phyloP scores from a whole-genome alignment of 2,113 vertebrate genomes.

The Tachysurus vachellii region DNA sequence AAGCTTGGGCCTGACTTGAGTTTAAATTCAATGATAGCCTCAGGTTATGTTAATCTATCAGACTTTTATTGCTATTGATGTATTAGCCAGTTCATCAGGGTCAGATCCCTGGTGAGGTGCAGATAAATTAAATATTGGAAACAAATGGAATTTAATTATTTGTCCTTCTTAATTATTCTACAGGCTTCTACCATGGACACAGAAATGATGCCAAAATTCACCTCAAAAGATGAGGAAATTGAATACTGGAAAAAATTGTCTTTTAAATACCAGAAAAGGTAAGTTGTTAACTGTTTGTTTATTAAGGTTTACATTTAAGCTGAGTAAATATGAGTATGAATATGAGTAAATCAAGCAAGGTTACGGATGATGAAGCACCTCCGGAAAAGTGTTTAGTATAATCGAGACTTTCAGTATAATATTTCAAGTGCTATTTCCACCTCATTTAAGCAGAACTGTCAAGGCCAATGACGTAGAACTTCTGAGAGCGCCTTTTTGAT shows the following conservation, averaged over 20 bases:
- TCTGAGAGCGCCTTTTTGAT: neutral
- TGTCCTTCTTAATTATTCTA: constrained; percentile 22
- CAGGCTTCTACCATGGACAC: constrained; percentile 93
- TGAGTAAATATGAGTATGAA: no score
- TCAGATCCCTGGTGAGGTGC: neutral
- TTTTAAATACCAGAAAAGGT: constrained; percentile 94
- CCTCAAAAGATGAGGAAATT: constrained; percentile 92
- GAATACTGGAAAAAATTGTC: constrained; percentile 94
- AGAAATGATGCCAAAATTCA: constrained; percentile 94
- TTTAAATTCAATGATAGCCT: neutral
- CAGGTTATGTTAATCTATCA: neutral
- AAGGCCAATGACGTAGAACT: neutral
- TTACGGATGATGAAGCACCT: neutral
- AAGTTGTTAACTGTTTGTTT: constrained; percentile 36
- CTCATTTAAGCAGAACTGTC: neutral
- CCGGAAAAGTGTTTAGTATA: neutral
- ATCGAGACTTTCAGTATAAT: neutral
- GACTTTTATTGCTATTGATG: neutral
- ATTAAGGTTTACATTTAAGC: neutral
- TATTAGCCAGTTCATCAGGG: constrained; percentile 2
- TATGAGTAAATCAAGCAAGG: neutral
- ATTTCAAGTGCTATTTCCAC: neutral
- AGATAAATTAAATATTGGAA: neutral
- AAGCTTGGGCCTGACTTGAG: neutral
- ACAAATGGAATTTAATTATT: neutral